Base-by-base conservation (phyloP, 2,797 vertebrate genomes). In the Trachurus trachurus region DNA sequence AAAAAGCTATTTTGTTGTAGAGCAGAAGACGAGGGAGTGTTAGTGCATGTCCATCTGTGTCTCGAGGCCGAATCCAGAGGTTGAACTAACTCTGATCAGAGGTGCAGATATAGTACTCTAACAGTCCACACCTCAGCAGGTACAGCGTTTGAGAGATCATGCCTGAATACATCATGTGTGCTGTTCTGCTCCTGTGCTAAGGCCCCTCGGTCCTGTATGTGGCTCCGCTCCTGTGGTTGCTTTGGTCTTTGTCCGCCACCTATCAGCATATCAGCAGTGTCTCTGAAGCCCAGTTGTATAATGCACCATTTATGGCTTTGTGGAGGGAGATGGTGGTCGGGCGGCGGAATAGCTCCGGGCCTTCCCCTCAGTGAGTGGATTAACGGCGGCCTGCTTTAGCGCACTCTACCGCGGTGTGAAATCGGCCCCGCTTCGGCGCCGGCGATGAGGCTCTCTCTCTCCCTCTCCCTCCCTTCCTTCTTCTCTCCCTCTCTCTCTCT, bases 311-410 rank as follows among this genome's bases (percentile, higher is more conserved):
- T 94, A 92, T 92, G 92, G 93, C 92, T 95, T 93, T 92, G 88
- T 89, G 90, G 91, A 87, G 89, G 84, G 93, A 92, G 92, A 93
- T 92, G 95, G 89, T 83, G 86, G 91, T 89, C 86, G 87, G 91
- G 91, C 83, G 72, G 92, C 80, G 78, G 91, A 93, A 93, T 93
- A 84, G 94, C 95, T 95, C 90, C 92, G 90, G 94, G 94, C 94
- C 93, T 93, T 93, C 91, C 92, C 94, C 90, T 93, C 93, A 93
- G 93, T 93, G 91, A 94, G 93, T 95, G 94, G 95, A 96, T 95
- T 95, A 95, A 84, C 94, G 84, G 91, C 89, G 87, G 92, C 93
- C 94, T 89, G 92, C 93, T 95, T 95, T 92, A 93, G 88, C 92
- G 84, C 90, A 88, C 90, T 93, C 91, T 89, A 87, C 92, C 88